A percentile compares a stretch with the other conserved stretches of the same genome.
phyloP scores from a whole-genome alignment of 1,140 invertebrate species.

The Drosophila navojoa region DNA sequence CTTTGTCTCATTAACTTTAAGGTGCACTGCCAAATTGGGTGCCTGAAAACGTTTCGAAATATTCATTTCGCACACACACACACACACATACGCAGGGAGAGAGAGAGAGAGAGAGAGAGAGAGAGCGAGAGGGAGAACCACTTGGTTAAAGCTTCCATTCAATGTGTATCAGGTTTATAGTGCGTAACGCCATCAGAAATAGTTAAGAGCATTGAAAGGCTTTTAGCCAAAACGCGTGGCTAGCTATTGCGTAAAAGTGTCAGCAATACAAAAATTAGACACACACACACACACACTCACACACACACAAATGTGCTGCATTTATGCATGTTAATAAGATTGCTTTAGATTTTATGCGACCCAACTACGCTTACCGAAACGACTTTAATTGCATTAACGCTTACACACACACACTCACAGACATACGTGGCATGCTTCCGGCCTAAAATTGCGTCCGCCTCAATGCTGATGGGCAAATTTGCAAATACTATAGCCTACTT shows the following conservation, averaged over 20 bases:
- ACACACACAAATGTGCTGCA: not conserved
- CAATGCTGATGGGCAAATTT: constrained; percentile 9
- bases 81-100: not conserved
- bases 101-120: not conserved
- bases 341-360: constrained; percentile 49
- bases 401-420: not conserved
- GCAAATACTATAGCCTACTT: constrained; percentile 37
- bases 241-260: constrained; percentile 61
- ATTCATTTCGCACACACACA: constrained; percentile 12
- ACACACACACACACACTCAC: not conserved
- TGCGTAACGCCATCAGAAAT: constrained; percentile 76
- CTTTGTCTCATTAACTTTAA: constrained; percentile 70
- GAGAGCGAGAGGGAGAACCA: not conserved
- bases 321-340: constrained; percentile 58
- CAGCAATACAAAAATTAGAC: constrained; percentile 6
- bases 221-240: constrained; percentile 69
- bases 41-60: constrained; percentile 1
- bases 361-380: constrained; percentile 6
- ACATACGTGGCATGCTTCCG: not conserved
- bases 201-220: constrained; percentile 79
- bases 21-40: constrained; percentile 39
- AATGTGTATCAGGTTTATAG: constrained; percentile 55
- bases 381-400: constrained; percentile 11
- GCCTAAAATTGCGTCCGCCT: constrained; percentile 1
- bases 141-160: constrained; percentile 2